phyloP scores from a whole-genome alignment of 2,888 invertebrate species.

The Hyposoter dolosus region DNA sequence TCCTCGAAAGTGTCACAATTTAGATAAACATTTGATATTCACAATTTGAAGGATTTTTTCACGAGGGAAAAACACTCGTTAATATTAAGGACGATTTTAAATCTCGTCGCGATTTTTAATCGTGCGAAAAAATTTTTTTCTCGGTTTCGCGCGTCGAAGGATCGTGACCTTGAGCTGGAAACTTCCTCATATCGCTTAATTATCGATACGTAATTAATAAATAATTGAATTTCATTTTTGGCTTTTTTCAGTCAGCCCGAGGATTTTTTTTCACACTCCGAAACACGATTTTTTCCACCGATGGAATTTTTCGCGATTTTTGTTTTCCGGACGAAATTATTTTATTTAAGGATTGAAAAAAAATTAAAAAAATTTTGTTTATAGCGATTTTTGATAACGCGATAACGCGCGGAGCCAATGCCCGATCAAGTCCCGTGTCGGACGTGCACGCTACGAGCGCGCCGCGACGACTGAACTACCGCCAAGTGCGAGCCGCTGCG shows the following conservation, averaged over 20 bases:
- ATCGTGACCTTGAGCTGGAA: slow-evolving; percentile 26
- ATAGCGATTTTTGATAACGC: neutral
- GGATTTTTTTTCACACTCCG: slow-evolving; percentile 8
- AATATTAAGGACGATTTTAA: neutral
- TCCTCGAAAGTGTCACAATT: slow-evolving; percentile 49
- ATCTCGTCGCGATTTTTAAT: neutral
- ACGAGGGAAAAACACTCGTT: neutral
- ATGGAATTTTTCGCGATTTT: neutral
- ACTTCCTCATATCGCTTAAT: slow-evolving; percentile 40
- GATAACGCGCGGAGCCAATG: neutral
- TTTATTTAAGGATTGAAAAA: neutral
- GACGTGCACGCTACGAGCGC: slow-evolving; percentile 80
- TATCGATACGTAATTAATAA: slow-evolving; percentile 27
- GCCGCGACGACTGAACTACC: slow-evolving; percentile 81
- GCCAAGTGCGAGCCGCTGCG: slow-evolving; percentile 75
- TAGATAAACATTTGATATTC: neutral
- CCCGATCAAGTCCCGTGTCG: slow-evolving; percentile 47
- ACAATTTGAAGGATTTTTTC: neutral
- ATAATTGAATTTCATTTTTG: neutral
- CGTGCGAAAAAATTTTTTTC: neutral
- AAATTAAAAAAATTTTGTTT: too few species aligned
- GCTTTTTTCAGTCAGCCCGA: neutral
- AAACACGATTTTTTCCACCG: neutral
- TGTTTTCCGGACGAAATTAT: neutral
- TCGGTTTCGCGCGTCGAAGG: slow-evolving; percentile 16